phyloP scores from a whole-genome alignment of 2,113 vertebrate species.

The Amphiprion ocellaris region DNA sequence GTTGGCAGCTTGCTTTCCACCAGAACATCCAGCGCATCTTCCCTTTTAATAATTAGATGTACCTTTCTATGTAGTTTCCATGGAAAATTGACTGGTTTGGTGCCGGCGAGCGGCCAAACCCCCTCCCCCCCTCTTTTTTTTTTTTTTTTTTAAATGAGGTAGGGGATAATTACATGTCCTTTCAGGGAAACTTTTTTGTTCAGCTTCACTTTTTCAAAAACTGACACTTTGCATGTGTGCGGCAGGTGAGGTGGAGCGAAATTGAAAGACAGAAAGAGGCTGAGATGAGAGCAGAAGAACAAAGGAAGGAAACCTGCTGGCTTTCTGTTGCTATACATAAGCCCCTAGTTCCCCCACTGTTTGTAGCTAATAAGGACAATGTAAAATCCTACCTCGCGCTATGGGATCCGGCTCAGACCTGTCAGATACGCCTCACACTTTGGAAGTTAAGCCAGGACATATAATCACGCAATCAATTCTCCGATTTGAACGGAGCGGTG shows the following conservation, averaged over 20 bases:
- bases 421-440: slow-evolving; percentile 57
- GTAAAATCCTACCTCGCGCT: slow-evolving; percentile 68
- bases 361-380: slow-evolving; percentile 78
- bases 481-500: slow-evolving; percentile 24
- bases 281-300: slow-evolving; percentile 44
- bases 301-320: slow-evolving; percentile 63
- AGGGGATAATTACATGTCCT: slow-evolving; percentile 51
- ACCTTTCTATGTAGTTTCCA: slow-evolving; percentile 38
- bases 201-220: slow-evolving; percentile 37
- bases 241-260: slow-evolving; percentile 36
- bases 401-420: slow-evolving; percentile 67
- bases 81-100: slow-evolving; percentile 50
- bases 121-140: too few species aligned
- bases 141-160: slow-evolving; percentile 8
- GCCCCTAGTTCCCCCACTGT: slow-evolving; percentile 70
- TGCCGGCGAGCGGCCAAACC: slow-evolving; percentile 25
- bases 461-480: slow-evolving; percentile 64
- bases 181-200: slow-evolving; percentile 40
- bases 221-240: slow-evolving; percentile 29
- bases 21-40: neutral
- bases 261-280: slow-evolving; percentile 36
- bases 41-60: slow-evolving; percentile 43
- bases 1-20: slow-evolving; percentile 8
- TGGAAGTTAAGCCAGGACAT: slow-evolving; percentile 56
- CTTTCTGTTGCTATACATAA: slow-evolving; percentile 65